Base-by-base conservation (phyloP, 1,140 invertebrate genomes). In the Oryzaephilus surinamensis region DNA sequence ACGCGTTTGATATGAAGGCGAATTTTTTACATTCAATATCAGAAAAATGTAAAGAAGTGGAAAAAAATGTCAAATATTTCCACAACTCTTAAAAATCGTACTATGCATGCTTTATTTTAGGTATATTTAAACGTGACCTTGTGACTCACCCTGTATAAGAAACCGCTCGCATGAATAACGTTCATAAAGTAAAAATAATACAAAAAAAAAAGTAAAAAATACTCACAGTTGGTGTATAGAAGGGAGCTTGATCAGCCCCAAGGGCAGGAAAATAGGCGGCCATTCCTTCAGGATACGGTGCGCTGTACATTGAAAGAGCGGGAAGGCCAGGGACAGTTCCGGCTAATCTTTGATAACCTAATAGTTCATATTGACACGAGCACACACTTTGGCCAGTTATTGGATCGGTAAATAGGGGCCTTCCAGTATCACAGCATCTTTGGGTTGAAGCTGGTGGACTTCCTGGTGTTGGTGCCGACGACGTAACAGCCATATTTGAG, bases 381-480 rank as follows among this genome's bases (percentile, higher is more conserved):
- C 90, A 95, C 10, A 94, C 79, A 6, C 83, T 88, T 65, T 93
- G 88, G 12, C 89, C 89, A 26, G 86, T 92, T 47, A 91, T 72
- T 6, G 90, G 89, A 65, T 95, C 88, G 43, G 88, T 90, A 65
- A 90, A 87, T 51, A 94, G 78, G 5, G 88, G 85, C 28, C 89
- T 71, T 28, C 89, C 89, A 37, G 86, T 90, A 67, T 94, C 90
- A 65, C 90, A 94, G 67, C 90, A 94, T 48, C 83, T 72, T 45
- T 70, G 58, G 2, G 67, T 66, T 7, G 61, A 48, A 17, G 45
- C 36, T 31, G 61, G 56, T n/a, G 54, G 56, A 32, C 50, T 57
- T 23, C 62, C 60, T 39, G 67, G 59, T 20, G 64, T 60, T 5
- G 73, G 65, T 20, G 70, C 66, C 20, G 62, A 75, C 60, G 61